Base-by-base conservation (phyloP, 2,888 invertebrate species). In the Geophilus truncorum region DNA sequence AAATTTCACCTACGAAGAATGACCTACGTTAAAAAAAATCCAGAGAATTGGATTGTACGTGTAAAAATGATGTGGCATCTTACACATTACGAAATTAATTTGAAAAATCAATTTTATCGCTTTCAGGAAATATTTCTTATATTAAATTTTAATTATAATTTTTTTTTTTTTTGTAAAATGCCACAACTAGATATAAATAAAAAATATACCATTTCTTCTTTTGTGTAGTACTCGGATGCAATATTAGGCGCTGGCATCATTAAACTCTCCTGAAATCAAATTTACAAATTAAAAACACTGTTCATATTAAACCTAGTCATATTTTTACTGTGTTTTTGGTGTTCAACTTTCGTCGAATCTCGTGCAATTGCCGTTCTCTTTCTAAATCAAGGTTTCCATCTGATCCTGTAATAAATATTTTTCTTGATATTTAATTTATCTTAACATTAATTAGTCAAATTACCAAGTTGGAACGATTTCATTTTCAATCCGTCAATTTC, bases 141-240 rank as follows among this genome's bases (percentile, higher is more conserved):
- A 32, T 32, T 32, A 32, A 32, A 32, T 7, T 36, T 36, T 2
- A 36, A 12, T 36, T 36, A 36, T 4, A 9, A 40, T 40, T 40
- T 6, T 9, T 12, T 40, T 40, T 40, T n/a, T n/a, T 51, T 51
- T 18, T 51, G 45, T 36, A 45, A 76, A 57, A 77, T n/a, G 34
- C 2, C 21, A n/a, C 25, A 78, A 32, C 28, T 25, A 30, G n/a
- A 18, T n/a, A 77, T 10, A 51, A 83, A 82, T 62, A 81, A 81
- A 70, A 79, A 77, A 83, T 84, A 82, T 83, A 89, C 88, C 86
- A 97, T 88, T 88, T 98, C 98, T 82, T 92, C 92, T 83, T 92
- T 91, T 81, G 93, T 93, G 86, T 92, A 92, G 88, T 96, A 98
- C 87, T 99, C 98, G 10, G 92, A 91, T 0, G 97, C 97, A 21